Evolutionary conservation across 2,888 invertebrate species (phyloP), one percentile per base, ranked within the genome.

Genomic region (Protophormia terraenovae): DNA sequence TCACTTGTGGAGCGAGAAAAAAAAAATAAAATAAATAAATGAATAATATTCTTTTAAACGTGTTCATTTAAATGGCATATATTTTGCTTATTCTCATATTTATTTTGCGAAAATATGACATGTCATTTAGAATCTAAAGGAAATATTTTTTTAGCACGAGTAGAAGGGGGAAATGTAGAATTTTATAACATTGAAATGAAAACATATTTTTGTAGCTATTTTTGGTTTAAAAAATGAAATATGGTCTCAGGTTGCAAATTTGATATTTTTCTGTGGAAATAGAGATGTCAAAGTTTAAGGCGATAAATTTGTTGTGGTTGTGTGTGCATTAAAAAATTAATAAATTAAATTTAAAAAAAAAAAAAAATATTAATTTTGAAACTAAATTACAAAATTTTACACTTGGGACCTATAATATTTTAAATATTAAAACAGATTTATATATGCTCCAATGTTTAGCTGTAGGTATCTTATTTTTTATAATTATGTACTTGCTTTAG

Each of bases 1-100:
- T 58, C 55, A 58, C 55, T 58, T 58, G 55, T 16, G 55, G 27
- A 29, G 27, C 55, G n/a, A n/a, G n/a, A 58, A n/a, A 0, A 14
- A 41, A 24, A 22, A 50, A 22, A 10, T 12, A 22, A 22, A 10
- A 8, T 3, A 29, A 29, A 62, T 38, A 58, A 66, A 66, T 66
- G 66, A 66, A 29, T 66, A n/a, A 66, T 66, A 47, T 47, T 22
- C 16, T 47, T 66, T 45, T 66, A 66, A 66, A 47, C n/a, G 12
- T 47, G 27, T 66, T 66, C 66, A 47, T 27, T 66, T 66, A 29
- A 29, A n/a, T 58, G 55, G 27, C 55, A 58, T n/a, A 27, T n/a
- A 58, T 58, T 50, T 22, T 50, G 3, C 22, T 22, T 50, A 3
- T n/a, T 22, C 22, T 50, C 12, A 50, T 50, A 22, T 10, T 50